These are phyloP conservation scores for Harpalus rufipes DNA, from an alignment of 2,888 invertebrate genomes.

Conservation along the genomic window DNA sequence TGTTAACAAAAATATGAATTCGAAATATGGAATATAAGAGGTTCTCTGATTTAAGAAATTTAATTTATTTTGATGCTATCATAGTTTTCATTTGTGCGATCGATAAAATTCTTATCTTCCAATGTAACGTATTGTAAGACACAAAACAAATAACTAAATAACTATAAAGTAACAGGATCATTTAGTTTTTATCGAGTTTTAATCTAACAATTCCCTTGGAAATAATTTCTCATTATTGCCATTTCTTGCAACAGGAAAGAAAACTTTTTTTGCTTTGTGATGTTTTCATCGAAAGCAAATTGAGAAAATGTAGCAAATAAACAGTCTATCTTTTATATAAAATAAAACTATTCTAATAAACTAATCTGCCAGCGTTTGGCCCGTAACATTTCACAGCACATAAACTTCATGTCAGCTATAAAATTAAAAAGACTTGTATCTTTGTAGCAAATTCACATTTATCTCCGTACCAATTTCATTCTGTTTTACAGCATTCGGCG, in stretches of 20 bases:
- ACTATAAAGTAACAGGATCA: neutral
- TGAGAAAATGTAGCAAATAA: constrained; percentile 3
- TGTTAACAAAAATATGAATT: too few species aligned
- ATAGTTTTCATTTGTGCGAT: too few species aligned
- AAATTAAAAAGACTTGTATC: constrained; percentile 55
- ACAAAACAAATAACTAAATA: neutral
- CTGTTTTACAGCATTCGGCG: constrained; percentile 17
- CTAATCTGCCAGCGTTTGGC: constrained; percentile 12
- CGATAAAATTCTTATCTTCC: too few species aligned
- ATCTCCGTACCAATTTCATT: constrained; percentile 48
- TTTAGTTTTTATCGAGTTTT: neutral
- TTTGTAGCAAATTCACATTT: constrained; percentile 46
- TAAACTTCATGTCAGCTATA: constrained; percentile 49
- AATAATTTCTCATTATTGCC: neutral
- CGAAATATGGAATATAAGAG: too few species aligned
- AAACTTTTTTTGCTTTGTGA: neutral
- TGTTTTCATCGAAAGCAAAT: neutral
- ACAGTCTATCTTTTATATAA: neutral
- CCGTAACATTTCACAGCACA: constrained; percentile 41
- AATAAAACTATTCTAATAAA: constrained; percentile 24
- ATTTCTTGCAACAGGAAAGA: neutral
- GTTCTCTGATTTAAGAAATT: too few species aligned
- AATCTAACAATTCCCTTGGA: neutral
- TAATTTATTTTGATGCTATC: too few species aligned
- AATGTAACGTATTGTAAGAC: too few species aligned